A percentile compares a stretch with the other conserved stretches of the same genome.
Conservation (phyloP, 2,888 invertebrate species). For the Eristalis pertinax region DNA sequence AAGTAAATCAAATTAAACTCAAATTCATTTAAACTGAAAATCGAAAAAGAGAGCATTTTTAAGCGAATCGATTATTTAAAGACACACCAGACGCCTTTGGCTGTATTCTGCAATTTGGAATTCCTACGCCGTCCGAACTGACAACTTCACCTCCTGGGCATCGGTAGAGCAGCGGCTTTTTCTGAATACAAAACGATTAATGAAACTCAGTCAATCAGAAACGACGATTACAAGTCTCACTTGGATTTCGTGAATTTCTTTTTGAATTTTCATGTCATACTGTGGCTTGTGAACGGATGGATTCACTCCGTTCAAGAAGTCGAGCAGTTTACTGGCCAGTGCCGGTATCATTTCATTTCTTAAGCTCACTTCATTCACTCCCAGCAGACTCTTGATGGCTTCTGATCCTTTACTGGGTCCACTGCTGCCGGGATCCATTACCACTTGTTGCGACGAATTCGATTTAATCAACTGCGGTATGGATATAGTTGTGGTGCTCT, state of each 20-base stretch:
- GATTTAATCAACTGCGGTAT: conserved; percentile 59
- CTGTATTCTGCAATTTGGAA: conserved; percentile 73
- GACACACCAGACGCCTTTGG: conserved; percentile 75
- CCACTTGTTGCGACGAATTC: conserved; percentile 41
- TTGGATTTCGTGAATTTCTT: conserved; percentile 76
- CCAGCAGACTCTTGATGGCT: conserved; percentile 69
- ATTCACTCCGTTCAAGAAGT: conserved; percentile 72
- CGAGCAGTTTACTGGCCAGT: conserved; percentile 74
- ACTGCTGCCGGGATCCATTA: conserved; percentile 35
- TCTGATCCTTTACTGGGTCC: conserved; percentile 6
- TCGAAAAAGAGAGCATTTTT: conserved; percentile 11
- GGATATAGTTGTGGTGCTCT: conserved; percentile 1
- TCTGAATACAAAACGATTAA: conserved; percentile 61
- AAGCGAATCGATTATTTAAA: conserved; percentile 76
- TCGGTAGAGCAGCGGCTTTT: conserved; percentile 75
- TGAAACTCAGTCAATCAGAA: neutral
- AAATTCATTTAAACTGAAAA: conserved; percentile 1
- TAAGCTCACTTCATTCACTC: conserved; percentile 58
- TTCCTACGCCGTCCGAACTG: conserved; percentile 75
- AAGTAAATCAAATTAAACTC: neutral
- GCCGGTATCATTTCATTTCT: conserved; percentile 74
- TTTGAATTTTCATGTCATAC: conserved; percentile 76
- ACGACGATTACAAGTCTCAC: conserved; percentile 65
- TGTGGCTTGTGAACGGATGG: conserved; percentile 74
- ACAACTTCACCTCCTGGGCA: conserved; percentile 76